Evolutionary conservation across 2,113 vertebrate species (phyloP).

Genomic region (Balaenoptera acutorostrata): DNA sequence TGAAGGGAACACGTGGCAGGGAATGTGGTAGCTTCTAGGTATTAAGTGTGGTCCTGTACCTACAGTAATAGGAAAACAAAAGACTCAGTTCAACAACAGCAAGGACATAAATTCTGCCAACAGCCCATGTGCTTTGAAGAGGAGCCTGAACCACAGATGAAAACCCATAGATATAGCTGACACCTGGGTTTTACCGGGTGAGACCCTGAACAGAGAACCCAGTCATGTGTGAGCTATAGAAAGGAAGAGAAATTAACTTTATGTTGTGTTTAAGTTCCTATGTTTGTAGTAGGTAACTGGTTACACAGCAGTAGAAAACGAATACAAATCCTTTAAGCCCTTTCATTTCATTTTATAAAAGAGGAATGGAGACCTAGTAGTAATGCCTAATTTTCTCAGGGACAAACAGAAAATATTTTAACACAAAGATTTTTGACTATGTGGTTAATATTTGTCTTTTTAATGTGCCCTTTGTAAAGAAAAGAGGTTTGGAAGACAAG

Average conservation of each 20-base stretch:
- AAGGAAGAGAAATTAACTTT: not conserved
- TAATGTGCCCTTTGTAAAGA: not conserved
- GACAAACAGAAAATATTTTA: not conserved
- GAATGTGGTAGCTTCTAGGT: not conserved
- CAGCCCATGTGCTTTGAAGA: not conserved
- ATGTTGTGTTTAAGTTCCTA: not conserved
- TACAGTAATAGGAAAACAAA: not conserved
- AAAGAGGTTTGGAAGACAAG: not conserved
- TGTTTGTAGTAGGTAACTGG: not conserved
- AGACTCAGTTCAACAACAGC: not conserved
- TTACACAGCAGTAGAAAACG: not conserved
- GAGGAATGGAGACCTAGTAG: not conserved
- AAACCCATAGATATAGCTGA: rapidly evolving
- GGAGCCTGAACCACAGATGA: not conserved
- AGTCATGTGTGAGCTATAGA: not conserved
- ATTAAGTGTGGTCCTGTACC: not conserved
- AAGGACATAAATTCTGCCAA: not conserved
- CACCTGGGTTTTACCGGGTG: not conserved
- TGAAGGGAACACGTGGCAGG: not conserved
- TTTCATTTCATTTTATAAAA: not conserved
- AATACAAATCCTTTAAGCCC: not conserved
- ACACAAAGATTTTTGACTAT: not conserved
- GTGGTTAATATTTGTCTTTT: not conserved
- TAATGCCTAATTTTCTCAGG: not conserved
- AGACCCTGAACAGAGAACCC: not conserved